Evolutionary conservation across 2,888 invertebrate species (phyloP), one percentile per base, ranked within the genome.

Genomic region (Caenorhabditis macrosperma): DNA sequence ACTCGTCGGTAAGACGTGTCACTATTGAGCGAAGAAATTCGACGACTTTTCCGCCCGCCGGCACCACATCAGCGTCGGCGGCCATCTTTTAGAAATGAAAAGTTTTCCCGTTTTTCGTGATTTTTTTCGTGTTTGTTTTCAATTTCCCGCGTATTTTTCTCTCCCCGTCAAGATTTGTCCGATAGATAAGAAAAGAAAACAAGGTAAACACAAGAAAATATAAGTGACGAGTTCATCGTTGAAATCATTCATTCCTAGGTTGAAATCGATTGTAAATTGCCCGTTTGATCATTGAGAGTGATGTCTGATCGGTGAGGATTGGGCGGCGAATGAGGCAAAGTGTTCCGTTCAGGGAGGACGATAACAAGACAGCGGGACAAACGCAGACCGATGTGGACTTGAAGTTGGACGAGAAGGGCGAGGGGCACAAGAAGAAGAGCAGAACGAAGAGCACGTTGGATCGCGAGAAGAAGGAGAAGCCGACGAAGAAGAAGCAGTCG

Each of bases 1-100:
- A 85, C 48, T 81, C 78, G 46, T 85, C 81, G 35, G 54, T 33
- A 17, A 80, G 77, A 12, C 82, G 77, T 12, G 22, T 55, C n/a
- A 83, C 61, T 9, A 82, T 46, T 17, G 75, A 63, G 30, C 48
- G 60, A 20, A 72, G 61, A 35, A 55, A 63, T 12, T 63, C 63
- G 63, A 61, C 28, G 61, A 72, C 52, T 61, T 60, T 61, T 35
- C 63, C 63, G 48, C 38, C 55, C 17, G 54, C 46, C 38, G 71
- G 71, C n/a, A n/a, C n/a, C n/a, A n/a, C n/a, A n/a, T n/a, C n/a
- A 28, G 30, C 55, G 4, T 55, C 55, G 5, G 1, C 20, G 28
- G 24, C 28, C 44, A 17, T 35, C 33, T 55, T 30, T 48, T 48
- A 24, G 48, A 48, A 48, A 48, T 48, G 48, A 48, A 24, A 4